phyloP scores from a whole-genome alignment of 1,140 invertebrate genomes.

The Schmidtea mediterranea region DNA sequence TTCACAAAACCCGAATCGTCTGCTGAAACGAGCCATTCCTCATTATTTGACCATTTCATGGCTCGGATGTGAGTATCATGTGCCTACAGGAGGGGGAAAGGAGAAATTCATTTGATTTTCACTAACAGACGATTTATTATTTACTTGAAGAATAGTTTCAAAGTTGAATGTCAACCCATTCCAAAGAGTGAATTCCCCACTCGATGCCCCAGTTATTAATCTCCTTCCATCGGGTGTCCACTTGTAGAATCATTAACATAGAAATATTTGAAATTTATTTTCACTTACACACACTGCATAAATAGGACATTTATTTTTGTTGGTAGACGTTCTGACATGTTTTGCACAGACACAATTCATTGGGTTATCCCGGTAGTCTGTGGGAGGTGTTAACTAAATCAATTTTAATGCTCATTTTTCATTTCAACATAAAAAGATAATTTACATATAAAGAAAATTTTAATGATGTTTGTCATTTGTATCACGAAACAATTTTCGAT shows the following conservation, averaged over 20 bases:
- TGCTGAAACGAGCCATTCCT: conserved; percentile 96
- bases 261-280: background rate
- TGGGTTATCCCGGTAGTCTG: conserved; percentile 63
- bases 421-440: no score
- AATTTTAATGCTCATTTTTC: conserved; percentile 9
- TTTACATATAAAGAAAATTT: no score
- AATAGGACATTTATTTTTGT: conserved; percentile 96
- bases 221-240: conserved; percentile 96
- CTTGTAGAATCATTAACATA: conserved; percentile 12
- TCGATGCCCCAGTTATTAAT: conserved; percentile 85
- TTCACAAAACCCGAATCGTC: conserved; percentile 95
- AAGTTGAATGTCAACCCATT: conserved; percentile 99
- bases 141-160: conserved; percentile 91
- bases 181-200: conserved; percentile 96
- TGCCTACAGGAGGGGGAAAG: conserved; percentile 42
- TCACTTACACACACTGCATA: conserved; percentile 60
- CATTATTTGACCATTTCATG: conserved; percentile 97
- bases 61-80: conserved; percentile 85
- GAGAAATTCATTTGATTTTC: background rate
- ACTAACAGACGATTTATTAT: conserved; percentile 8
- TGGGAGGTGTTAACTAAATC: conserved; percentile 45
- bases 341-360: conserved; percentile 79
- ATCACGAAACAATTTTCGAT: no score
- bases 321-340: conserved; percentile 91
- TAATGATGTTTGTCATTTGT: no score